phyloP scores from a whole-genome alignment of 2,888 invertebrate species.

The Rhagonycha lutea region DNA sequence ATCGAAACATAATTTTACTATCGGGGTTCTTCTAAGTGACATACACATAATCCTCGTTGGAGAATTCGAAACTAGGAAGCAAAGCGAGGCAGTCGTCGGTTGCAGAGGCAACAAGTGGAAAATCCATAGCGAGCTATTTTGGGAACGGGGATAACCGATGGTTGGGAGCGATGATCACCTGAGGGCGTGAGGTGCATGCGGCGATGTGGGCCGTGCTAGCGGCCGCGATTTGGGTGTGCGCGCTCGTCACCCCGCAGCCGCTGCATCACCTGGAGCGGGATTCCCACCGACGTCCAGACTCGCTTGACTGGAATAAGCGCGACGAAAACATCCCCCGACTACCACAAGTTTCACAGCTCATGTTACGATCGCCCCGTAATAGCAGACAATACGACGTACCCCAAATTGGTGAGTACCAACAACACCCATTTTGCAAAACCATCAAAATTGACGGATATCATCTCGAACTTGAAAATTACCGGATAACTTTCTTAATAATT shows the following conservation, averaged over 20 bases:
- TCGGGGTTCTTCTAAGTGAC: neutral
- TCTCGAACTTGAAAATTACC: neutral
- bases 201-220: conserved; percentile 53
- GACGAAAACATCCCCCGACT: conserved; percentile 33
- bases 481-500: neutral
- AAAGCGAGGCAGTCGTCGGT: conserved; percentile 27
- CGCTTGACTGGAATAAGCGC: conserved; percentile 40
- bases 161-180: conserved; percentile 51
- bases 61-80: conserved; percentile 27
- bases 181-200: conserved; percentile 45
- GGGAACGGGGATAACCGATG: conserved; percentile 42
- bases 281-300: conserved; percentile 41
- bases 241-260: conserved; percentile 53
- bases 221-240: conserved; percentile 53
- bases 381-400: conserved; percentile 83
- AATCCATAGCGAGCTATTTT: conserved; percentile 39
- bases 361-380: conserved; percentile 73
- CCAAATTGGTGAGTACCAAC: conserved; percentile 71
- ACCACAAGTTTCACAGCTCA: conserved; percentile 61
- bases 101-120: conserved; percentile 47
- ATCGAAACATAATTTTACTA: neutral
- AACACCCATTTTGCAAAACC: neutral
- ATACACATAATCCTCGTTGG: conserved; percentile 33
- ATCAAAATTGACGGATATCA: neutral
- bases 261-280: conserved; percentile 49